Evolutionary conservation across 2,888 invertebrate species (phyloP).

Genomic region (Phortica okadai): DNA sequence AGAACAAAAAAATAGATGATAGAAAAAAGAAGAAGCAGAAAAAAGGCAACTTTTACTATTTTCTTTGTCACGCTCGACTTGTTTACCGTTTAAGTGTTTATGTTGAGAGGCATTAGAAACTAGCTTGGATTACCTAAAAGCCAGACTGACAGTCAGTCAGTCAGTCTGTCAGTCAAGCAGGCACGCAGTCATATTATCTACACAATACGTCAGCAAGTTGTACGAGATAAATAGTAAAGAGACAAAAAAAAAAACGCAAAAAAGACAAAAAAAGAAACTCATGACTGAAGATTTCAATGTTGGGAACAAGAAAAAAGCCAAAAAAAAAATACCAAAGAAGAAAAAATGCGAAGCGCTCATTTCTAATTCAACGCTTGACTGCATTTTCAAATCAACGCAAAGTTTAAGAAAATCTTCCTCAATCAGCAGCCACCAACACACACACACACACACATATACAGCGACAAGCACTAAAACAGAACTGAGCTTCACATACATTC

Average conservation of each 20-base stretch:
- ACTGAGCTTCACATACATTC: background rate
- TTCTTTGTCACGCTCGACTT: background rate
- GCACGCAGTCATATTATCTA: constrained; percentile 1
- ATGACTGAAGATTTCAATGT: background rate
- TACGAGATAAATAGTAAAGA: constrained; percentile 4
- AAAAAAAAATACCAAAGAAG: constrained; percentile 1
- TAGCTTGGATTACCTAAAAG: constrained; percentile 19
- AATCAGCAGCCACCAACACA: constrained; percentile 64
- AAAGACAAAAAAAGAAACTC: background rate
- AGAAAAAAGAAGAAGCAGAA: background rate
- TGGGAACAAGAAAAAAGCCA: background rate
- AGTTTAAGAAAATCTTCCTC: constrained; percentile 64
- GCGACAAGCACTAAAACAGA: background rate
- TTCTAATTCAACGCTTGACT: constrained; percentile 68
- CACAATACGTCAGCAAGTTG: constrained; percentile 26
- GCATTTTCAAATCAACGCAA: constrained; percentile 65
- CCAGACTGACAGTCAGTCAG: background rate
- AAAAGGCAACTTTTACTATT: background rate
- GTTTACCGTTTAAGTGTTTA: background rate
- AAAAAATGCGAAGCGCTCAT: constrained; percentile 35
- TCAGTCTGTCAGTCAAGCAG: too few species aligned
- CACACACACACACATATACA: constrained; percentile 42
- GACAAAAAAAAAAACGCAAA: constrained; percentile 8
- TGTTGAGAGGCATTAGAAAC: background rate
- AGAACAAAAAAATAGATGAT: constrained; percentile 5